Evolutionary conservation across 53 echinoderm and acorn worm species (phyloP).

Genomic region (Arbacia lixula): DNA sequence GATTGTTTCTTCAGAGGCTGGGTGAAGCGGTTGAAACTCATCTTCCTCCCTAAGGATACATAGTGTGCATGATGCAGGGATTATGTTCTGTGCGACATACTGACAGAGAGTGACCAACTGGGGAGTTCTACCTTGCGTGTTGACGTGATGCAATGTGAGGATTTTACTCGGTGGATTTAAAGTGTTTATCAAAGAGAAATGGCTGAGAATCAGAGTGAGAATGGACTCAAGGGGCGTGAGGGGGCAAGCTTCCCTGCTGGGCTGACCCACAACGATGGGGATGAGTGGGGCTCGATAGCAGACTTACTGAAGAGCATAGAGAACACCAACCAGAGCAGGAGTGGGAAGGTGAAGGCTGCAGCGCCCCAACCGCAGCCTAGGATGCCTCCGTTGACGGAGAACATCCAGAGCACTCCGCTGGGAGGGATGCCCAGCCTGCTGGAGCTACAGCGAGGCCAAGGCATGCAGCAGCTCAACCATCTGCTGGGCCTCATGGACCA

Average conservation of each 20-base stretch:
- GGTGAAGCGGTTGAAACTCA: constrained; percentile 3
- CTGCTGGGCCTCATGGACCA: constrained; percentile 94
- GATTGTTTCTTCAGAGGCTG: no score
- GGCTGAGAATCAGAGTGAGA: constrained; percentile 39
- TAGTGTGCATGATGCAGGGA: no score
- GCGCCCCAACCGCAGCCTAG: constrained; percentile 50
- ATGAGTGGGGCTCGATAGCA: constrained; percentile 93
- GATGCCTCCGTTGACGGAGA: constrained; percentile 86
- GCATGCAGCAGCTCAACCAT: constrained; percentile 92
- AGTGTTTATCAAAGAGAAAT: no score
- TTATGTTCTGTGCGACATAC: no score
- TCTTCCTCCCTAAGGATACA: neutral
- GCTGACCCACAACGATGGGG: constrained; percentile 51
- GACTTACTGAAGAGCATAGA: constrained; percentile 90
- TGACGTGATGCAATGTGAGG: no score
- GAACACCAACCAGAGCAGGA: constrained; percentile 68
- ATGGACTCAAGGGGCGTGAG: constrained; percentile 2
- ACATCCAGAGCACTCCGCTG: constrained; percentile 68
- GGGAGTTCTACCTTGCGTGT: no score
- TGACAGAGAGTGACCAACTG: no score
- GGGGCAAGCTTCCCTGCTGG: constrained; percentile 1
- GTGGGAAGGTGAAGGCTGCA: constrained; percentile 25
- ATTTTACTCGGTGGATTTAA: no score
- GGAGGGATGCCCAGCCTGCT: constrained; percentile 34
- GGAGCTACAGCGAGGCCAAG: constrained; percentile 69